These are phyloP conservation scores for Palythoa heliodiscus DNA, from an alignment of 92 coral and sea anemone species.

Conservation along the genomic window DNA sequence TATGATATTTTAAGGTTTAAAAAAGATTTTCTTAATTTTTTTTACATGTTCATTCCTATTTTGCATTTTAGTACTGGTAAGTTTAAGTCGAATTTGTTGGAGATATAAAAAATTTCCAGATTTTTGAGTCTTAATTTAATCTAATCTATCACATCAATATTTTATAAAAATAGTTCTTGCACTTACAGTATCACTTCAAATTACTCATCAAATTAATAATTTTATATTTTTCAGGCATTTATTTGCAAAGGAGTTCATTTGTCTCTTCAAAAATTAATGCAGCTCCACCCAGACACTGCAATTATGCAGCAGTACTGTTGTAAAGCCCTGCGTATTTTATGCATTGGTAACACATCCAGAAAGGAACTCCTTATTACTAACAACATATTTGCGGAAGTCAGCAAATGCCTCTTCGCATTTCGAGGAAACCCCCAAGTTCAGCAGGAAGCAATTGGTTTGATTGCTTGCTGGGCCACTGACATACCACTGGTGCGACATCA, in stretches of 20 bases:
- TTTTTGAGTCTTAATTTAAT: no score
- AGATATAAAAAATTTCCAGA: no score
- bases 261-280: conserved; percentile 67
- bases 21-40: no score
- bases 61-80: no score
- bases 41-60: no score
- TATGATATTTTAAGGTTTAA: no score
- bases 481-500: conserved; percentile 81
- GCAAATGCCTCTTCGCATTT: conserved; percentile 42
- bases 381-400: conserved; percentile 68
- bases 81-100: no score
- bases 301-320: conserved; percentile 81
- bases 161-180: neutral
- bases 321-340: conserved; percentile 67
- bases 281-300: conserved; percentile 52
- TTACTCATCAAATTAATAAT: no score
- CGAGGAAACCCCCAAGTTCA: conserved; percentile 56
- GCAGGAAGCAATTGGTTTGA: conserved; percentile 79
- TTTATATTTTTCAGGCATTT: conserved; percentile 52
- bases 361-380: conserved; percentile 64
- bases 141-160: no score
- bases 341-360: conserved; percentile 52
- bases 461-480: conserved; percentile 88
- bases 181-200: neutral
- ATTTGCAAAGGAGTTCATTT: conserved; percentile 72